A percentile compares a stretch with the other conserved stretches of the same genome.
These are phyloP conservation scores for Pseudotriccus pelzelni DNA, from an alignment of 2,797 vertebrate genomes.

Conservation along the genomic window DNA sequence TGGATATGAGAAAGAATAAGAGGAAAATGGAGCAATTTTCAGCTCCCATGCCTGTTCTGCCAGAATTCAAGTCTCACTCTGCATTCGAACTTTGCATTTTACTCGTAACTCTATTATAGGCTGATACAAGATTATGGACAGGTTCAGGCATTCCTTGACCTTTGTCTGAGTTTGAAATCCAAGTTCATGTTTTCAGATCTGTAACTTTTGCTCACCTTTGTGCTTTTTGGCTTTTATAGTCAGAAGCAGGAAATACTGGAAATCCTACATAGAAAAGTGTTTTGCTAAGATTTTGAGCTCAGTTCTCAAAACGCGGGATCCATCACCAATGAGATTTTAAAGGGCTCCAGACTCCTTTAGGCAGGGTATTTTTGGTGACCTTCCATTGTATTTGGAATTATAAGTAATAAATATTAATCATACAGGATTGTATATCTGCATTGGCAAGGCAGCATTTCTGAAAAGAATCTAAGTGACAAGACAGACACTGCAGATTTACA, in stretches of 20 bases:
- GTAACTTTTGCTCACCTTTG: background rate
- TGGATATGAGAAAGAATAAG: background rate
- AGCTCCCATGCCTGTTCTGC: background rate
- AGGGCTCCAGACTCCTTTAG: constrained; percentile 35
- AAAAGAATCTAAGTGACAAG: constrained; percentile 67
- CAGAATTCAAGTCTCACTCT: background rate
- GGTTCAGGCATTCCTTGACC: constrained; percentile 25
- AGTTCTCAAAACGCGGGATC: constrained; percentile 5
- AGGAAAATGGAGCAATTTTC: background rate
- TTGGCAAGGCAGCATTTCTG: constrained; percentile 50
- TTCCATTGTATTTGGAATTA: constrained; percentile 56
- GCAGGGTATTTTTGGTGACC: constrained; percentile 23
- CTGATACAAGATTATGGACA: background rate
- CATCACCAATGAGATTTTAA: constrained; percentile 27
- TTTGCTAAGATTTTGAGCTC: constrained; percentile 24
- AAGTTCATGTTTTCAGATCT: background rate
- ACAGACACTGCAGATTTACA: constrained; percentile 70
- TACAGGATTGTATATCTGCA: constrained; percentile 27
- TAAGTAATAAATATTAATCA: constrained; percentile 62
- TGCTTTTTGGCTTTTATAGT: constrained; percentile 19
- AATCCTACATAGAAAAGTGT: constrained; percentile 11
- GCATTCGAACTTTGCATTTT: background rate
- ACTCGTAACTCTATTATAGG: background rate
- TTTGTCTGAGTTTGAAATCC: constrained; percentile 46
- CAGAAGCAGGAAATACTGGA: constrained; percentile 32